Base-by-base conservation (phyloP, 2,113 vertebrate genomes). In the Piliocolobus tephrosceles region DNA sequence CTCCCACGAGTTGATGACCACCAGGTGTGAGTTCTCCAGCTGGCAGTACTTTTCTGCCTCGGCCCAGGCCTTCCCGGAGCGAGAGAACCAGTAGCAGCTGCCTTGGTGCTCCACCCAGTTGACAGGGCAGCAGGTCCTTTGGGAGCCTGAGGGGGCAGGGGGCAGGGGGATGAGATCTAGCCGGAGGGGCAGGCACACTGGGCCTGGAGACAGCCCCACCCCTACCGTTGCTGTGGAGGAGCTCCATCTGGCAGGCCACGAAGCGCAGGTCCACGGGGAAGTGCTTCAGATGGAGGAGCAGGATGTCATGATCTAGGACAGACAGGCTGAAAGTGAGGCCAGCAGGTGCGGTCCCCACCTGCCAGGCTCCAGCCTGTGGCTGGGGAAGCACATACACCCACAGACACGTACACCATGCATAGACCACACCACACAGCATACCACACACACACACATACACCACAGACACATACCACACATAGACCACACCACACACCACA, bases 81-180 rank as follows among this genome's bases (percentile, higher is more conserved):
- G 20, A n/a, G 98, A 99, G 81, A 98, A 98, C 97, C 97, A 99
- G 95, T 99, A 99, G 82, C 99, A 99, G 97, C 97, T 96, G 58
- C 96, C 96, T 0, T 72, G 90, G 17, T 97, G 92, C 1, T 93
- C 84, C 6, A 64, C 6, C 99, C 99, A 99, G 43, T 92, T 96
- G 0, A 80, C 0, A 0, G 98, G 98, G 75, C 99, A 99, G 95
- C 98, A 98, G 27, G 75, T 78, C 43, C 43, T 47, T 1, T 95
- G 14, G 0, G 98, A 97, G 5, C 95, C 98, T 99, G 96, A 16
- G 80, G 61, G 22, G 1, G 58, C 11, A 4, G 4, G 2, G 30
- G 10, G 1, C 22, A 64, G 55, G 57, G 61, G 6, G 13, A 10
- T 88, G 52, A 91, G 92, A 25, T 8, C 38, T 30, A 0, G 35